Conservation (phyloP, 2,113 vertebrate species). For the Meleagris gallopavo region DNA sequence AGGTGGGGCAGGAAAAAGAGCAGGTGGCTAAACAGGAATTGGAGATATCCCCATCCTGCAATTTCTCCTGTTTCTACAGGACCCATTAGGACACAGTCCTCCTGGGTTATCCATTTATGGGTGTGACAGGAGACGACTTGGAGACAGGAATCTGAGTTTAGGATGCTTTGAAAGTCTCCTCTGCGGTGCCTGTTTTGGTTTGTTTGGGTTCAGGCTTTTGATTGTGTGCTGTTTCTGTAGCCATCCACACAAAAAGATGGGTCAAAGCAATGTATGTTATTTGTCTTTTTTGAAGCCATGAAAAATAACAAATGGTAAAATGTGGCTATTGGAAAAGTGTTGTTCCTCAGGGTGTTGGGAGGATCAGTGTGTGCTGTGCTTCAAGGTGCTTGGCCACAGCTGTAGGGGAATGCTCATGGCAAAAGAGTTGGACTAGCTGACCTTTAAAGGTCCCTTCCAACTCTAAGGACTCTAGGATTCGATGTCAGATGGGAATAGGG, state of each 20-base stretch:
- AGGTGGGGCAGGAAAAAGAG: slow-evolving; percentile 17
- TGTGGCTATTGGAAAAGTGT: neutral
- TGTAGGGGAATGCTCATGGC: neutral
- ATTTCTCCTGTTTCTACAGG: neutral
- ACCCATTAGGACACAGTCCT: neutral
- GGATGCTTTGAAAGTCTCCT: neutral
- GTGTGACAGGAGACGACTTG: neutral
- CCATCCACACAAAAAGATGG: neutral
- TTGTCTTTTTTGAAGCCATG: neutral
- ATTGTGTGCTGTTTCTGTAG: neutral
- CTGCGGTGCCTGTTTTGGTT: neutral
- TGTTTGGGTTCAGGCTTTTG: neutral
- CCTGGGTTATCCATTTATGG: neutral
- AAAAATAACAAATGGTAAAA: neutral
- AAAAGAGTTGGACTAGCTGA: no score
- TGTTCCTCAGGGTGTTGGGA: neutral
- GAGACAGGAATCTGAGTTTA: neutral
- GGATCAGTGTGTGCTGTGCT: neutral
- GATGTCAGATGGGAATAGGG: neutral
- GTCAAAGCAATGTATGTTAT: neutral
- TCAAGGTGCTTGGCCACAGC: neutral
- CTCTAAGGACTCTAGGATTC: no score
- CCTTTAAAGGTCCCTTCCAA: no score
- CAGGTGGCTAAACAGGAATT: slow-evolving; percentile 12
- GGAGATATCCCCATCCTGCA: neutral